Evolutionary conservation across 2,888 invertebrate genomes (phyloP).

Genomic region (Tetragonula carbonaria): DNA sequence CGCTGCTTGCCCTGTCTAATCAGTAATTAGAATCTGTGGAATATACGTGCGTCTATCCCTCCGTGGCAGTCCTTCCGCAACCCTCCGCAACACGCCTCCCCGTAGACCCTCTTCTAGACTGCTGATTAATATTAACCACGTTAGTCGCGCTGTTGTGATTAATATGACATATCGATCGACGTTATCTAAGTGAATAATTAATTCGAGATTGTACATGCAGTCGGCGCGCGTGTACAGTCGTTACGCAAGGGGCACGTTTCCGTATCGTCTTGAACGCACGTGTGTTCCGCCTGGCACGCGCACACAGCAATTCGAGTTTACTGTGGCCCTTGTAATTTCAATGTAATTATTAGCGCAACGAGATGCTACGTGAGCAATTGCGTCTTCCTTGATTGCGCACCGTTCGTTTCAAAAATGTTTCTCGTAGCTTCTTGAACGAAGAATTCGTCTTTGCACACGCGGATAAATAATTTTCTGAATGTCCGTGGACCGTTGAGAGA

Average conservation of each 20-base stretch:
- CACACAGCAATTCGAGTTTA: slow-evolving; percentile 33
- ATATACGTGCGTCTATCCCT: slow-evolving; percentile 64
- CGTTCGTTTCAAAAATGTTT: background rate
- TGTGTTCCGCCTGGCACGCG: slow-evolving; percentile 47
- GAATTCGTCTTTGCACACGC: background rate
- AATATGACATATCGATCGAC: slow-evolving; percentile 74
- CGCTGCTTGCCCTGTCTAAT: slow-evolving; percentile 68
- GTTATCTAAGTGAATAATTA: slow-evolving; percentile 76
- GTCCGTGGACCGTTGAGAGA: background rate
- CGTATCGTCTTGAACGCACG: slow-evolving; percentile 56
- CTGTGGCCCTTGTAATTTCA: slow-evolving; percentile 36
- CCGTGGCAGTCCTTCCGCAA: slow-evolving; percentile 55
- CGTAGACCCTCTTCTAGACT: slow-evolving; percentile 66
- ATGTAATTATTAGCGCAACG: slow-evolving; percentile 39
- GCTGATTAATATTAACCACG: slow-evolving; percentile 76
- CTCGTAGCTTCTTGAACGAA: background rate
- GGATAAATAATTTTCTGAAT: background rate
- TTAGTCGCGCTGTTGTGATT: slow-evolving; percentile 72
- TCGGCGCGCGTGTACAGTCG: slow-evolving; percentile 51
- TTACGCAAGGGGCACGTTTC: slow-evolving; percentile 58
- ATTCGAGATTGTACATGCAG: slow-evolving; percentile 66
- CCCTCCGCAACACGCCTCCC: slow-evolving; percentile 50
- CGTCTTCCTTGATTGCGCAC: background rate
- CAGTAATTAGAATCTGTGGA: slow-evolving; percentile 78
- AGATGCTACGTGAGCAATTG: background rate